phyloP scores from a whole-genome alignment of 2,888 invertebrate species.

The Orchesellides sinensis region DNA sequence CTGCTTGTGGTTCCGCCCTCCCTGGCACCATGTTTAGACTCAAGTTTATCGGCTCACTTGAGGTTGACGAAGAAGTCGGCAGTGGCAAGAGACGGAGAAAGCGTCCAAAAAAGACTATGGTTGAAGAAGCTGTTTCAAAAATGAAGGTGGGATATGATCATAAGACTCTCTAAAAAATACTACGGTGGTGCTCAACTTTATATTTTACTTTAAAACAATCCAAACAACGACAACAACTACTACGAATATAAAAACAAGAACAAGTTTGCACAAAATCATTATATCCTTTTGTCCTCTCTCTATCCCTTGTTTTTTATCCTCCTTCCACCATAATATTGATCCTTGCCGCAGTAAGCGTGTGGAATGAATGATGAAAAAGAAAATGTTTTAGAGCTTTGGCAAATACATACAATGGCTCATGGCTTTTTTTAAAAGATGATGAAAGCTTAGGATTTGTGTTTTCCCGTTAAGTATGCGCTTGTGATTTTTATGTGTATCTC shows the following conservation, averaged over 20 bases:
- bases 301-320: conserved; percentile 33
- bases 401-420: conserved; percentile 26
- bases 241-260: conserved; percentile 53
- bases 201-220: conserved; percentile 15
- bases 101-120: conserved; percentile 91
- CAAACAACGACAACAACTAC: no score
- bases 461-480: conserved; percentile 51
- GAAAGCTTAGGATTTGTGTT: conserved; percentile 43
- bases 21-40: conserved; percentile 88
- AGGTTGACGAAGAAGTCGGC: conserved; percentile 87
- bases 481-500: conserved; percentile 52
- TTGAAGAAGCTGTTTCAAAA: conserved; percentile 90
- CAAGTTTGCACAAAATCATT: conserved; percentile 53
- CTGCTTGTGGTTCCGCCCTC: conserved; percentile 77
- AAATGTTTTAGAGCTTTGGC: conserved; percentile 18
- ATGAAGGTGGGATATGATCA: conserved; percentile 91
- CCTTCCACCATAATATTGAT: conserved; percentile 53
- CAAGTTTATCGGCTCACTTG: conserved; percentile 89
- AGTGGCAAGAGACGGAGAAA: conserved; percentile 83
- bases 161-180: no score
- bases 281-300: conserved; percentile 33
- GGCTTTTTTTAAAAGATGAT: conserved; percentile 50
- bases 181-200: conserved; percentile 30
- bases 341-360: conserved; percentile 48
- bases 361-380: conserved; percentile 63